Evolutionary conservation across 2,113 vertebrate genomes (phyloP), one percentile per base, ranked within the genome.

Genomic region (Potamarius usumacintae): DNA sequence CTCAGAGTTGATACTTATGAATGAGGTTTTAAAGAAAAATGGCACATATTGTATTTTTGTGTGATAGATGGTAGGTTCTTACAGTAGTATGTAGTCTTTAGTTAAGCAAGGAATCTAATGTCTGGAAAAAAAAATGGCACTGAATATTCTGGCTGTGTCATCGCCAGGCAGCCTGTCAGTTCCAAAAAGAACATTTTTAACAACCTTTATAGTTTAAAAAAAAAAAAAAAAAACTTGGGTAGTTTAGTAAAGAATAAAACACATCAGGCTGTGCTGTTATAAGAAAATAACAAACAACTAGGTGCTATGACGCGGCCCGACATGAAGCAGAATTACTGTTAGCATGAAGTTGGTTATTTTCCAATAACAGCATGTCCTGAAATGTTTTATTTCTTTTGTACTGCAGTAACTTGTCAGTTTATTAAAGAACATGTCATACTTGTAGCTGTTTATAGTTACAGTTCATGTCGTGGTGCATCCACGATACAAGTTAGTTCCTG

Each of bases 11-110:
- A 34, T 22, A 9, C 71, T 48, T 48, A 10, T 30, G 8, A 8
- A 77, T 57, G 4, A 72, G 53, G 63, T 52, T 87, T 82, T 82
- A 34, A 74, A 76, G 18, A 4, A 72, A 81, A 60, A 71, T 52
- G 22, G 30, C 65, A 34, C 14, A 18, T 53, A 2, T 48, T 20
- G n/a, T 27, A 10, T 34, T 34, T 53, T 8, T 52, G 22, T 78
- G 50, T 57, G 52, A 30, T 4, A 48, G 25, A 15, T 79, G 18
- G 53, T 50, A 55, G n/a, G 57, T 15, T 53, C 5, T 20, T 57
- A 58, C 20, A 0, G 4, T 57, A 14, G 18, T 34, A n/a, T 84
- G 42, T 50, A 27, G 42, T n/a, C 12, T 53, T 14, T 25, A 53
- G 20, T 4, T 25, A n/a, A 52, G 22, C 34, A 1, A 34, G 34